Conservation (phyloP, 53 echinoderm and acorn worm genomes). For the Henricia sp. region DNA sequence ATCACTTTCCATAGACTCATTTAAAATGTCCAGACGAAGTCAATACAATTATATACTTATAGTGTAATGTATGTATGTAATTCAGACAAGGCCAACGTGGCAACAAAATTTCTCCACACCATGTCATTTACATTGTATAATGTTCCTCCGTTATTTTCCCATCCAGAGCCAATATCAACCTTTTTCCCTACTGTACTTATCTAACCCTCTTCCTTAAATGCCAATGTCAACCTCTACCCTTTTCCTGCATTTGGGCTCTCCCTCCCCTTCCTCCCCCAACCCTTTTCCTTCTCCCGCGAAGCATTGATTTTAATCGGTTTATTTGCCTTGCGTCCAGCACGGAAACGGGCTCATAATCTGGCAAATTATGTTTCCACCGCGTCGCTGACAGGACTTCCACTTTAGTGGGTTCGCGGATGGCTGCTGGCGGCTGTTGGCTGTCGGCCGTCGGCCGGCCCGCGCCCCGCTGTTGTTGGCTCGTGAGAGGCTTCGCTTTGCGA, state of each 20-base stretch:
- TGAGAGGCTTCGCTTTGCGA: not conserved
- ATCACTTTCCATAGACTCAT: not conserved
- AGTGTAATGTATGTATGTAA: too few species aligned
- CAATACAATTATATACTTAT: too few species aligned
- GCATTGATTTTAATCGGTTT: constrained; percentile 61
- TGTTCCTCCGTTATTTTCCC: too few species aligned
- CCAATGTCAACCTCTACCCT: not conserved
- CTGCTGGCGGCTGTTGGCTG: too few species aligned
- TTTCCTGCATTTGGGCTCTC: not conserved
- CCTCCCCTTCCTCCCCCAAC: not conserved
- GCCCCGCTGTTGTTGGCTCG: not conserved
- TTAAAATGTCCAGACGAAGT: not conserved
- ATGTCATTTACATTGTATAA: too few species aligned
- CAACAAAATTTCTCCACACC: not conserved
- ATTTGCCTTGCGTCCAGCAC: constrained; percentile 23
- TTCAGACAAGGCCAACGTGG: too few species aligned
- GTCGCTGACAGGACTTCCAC: constrained; percentile 4
- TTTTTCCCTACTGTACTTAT: too few species aligned
- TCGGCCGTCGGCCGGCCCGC: too few species aligned
- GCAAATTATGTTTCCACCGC: constrained; percentile 48
- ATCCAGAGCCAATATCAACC: too few species aligned
- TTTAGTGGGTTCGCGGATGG: not conserved
- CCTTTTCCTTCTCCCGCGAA: not conserved
- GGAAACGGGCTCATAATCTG: constrained; percentile 50
- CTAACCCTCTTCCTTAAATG: not conserved